phyloP scores from a whole-genome alignment of 2,113 vertebrate genomes.

The Nesoenas mayeri region DNA sequence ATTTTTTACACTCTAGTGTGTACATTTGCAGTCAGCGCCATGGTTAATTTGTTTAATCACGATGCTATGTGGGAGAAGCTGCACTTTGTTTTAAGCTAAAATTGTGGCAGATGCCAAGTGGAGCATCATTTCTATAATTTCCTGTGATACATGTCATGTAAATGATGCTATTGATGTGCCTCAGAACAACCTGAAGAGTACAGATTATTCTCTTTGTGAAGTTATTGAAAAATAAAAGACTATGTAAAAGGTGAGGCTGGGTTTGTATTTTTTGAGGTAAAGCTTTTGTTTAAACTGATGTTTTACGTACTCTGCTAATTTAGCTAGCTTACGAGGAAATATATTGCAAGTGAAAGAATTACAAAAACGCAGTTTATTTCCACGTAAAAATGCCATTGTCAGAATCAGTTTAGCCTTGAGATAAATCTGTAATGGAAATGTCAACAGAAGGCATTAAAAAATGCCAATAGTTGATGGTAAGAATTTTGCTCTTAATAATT shows the following conservation, averaged over 20 bases:
- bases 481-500: neutral
- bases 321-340: constrained; percentile 25
- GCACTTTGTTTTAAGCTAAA: constrained; percentile 73
- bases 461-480: neutral
- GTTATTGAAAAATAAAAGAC: neutral
- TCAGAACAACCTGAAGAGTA: constrained; percentile 59
- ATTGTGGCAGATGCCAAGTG: constrained; percentile 71
- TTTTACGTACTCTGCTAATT: constrained; percentile 25
- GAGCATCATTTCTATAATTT: constrained; percentile 37
- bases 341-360: neutral
- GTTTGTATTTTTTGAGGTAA: neutral
- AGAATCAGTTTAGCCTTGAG: neutral
- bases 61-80: constrained; percentile 77
- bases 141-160: constrained; percentile 43
- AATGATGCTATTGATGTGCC: constrained; percentile 48
- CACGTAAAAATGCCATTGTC: neutral
- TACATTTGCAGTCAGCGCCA: constrained; percentile 78
- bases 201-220: neutral
- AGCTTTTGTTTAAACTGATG: constrained; percentile 2
- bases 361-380: neutral
- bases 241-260: neutral
- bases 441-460: constrained; percentile 16
- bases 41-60: constrained; percentile 87
- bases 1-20: constrained; percentile 77
- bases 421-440: constrained; percentile 3